Conservation (phyloP, 1,140 invertebrate genomes). For the Drusus annulatus region DNA sequence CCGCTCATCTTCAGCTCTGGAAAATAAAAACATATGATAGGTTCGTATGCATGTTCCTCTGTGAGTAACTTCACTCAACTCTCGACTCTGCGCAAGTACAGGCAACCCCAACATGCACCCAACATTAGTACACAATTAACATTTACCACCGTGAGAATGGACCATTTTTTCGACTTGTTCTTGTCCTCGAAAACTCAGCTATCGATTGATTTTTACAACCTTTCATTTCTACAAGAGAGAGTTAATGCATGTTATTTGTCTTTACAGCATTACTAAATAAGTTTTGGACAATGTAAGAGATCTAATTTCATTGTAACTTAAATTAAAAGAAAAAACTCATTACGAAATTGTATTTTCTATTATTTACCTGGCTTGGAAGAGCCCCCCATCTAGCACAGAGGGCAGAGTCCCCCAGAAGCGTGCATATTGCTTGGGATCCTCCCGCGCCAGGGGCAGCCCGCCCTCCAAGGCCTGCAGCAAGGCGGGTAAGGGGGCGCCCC, state of each 20-base stretch:
- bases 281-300: too few species aligned
- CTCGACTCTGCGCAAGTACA: too few species aligned
- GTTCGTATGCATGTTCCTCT: background rate
- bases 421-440: conserved; percentile 79
- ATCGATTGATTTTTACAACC: too few species aligned
- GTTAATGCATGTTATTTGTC: too few species aligned
- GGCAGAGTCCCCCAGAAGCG: conserved; percentile 90
- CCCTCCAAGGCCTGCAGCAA: conserved; percentile 78
- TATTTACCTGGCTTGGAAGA: conserved; percentile 84
- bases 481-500: conserved; percentile 59
- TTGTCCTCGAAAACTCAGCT: too few species aligned
- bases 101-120: too few species aligned
- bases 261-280: too few species aligned
- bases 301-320: too few species aligned
- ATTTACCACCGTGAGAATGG: background rate
- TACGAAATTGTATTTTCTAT: background rate
- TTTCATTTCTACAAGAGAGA: too few species aligned
- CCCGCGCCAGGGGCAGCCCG: conserved; percentile 89
- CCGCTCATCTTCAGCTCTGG: conserved; percentile 78
- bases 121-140: background rate
- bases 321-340: too few species aligned
- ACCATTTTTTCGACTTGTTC: too few species aligned
- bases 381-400: conserved; percentile 89
- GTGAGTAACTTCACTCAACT: too few species aligned
- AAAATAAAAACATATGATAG: conserved; percentile 52